These are phyloP conservation scores for Blera fallax DNA, from an alignment of 2,888 invertebrate species.

Conservation along the genomic window DNA sequence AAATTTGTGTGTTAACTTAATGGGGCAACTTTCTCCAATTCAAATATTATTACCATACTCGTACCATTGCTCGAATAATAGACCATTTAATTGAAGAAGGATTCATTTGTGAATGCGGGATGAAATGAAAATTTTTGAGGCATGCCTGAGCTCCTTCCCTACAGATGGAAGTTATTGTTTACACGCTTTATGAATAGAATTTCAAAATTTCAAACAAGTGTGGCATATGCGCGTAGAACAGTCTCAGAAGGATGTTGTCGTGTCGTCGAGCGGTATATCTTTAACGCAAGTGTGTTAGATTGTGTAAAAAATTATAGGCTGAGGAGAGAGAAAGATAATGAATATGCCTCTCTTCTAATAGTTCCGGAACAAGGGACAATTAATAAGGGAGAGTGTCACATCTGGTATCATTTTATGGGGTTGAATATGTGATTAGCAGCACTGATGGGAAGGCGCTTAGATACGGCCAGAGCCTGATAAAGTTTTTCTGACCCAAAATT, in stretches of 20 bases:
- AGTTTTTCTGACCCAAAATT: constrained; percentile 65
- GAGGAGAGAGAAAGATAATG: constrained; percentile 23
- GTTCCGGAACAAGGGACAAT: constrained; percentile 42
- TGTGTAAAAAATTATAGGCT: constrained; percentile 35
- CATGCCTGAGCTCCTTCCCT: neutral
- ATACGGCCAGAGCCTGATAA: constrained; percentile 37
- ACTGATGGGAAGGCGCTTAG: constrained; percentile 28
- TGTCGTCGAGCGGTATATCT: too few relatives aligned
- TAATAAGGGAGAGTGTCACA: constrained; percentile 62
- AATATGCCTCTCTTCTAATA: constrained; percentile 44
- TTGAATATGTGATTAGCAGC: constrained; percentile 68
- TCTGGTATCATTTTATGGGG: constrained; percentile 62
- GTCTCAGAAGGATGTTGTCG: constrained; percentile 16
- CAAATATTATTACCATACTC: constrained; percentile 69
- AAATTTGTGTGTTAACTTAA: constrained; percentile 36
- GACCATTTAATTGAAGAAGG: constrained; percentile 70
- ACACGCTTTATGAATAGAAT: constrained; percentile 73
- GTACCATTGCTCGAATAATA: constrained; percentile 66
- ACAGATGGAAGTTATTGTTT: constrained; percentile 69
- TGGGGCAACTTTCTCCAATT: constrained; percentile 68
- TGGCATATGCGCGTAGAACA: constrained; percentile 23
- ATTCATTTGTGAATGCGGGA: constrained; percentile 45
- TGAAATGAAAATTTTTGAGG: constrained; percentile 37
- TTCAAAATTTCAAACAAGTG: constrained; percentile 27
- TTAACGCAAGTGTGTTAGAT: constrained; percentile 49